Base-by-base conservation (phyloP, 2,113 vertebrate genomes). In the Coracopsis vasa region DNA sequence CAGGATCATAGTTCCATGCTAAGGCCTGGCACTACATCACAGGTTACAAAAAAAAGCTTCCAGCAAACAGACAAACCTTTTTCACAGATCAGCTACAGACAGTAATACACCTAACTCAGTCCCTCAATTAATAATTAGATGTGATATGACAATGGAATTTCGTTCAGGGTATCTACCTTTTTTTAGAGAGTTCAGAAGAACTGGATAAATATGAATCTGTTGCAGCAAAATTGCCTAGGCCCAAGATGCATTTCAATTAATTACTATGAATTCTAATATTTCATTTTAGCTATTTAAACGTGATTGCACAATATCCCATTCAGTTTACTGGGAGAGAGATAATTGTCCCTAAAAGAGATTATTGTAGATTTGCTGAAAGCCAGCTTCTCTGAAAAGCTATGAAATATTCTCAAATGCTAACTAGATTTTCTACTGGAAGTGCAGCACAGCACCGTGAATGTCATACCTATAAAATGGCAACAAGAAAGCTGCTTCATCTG, bases 21-120 rank as follows among this genome's bases (percentile, higher is more conserved):
- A 92, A 90, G 71, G 51, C 69, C 72, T 92, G 94, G 80, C 75
- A 96, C 79, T 80, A 51, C 81, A 92, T 95, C 92, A 96, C 73
- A 92, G 75, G 60, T 71, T 86, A 77, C 50, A 85, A 92, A 96
- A 83, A 86, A 93, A 96, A 97, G 70, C 65, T 92, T 72, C 78
- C 86, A 91, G 33, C 53, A 86, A 69, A 82, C 29, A 90, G 62
- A 77, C n/a, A 51, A 86, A 66, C 31, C 27, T 92, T 80, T 81
- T 71, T 78, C 60, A 65, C 67, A 91, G 67, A 61, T 70, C 60
- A 89, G 39, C 29, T 90, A 51, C 70, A 91, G 73, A 47, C 19
- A 45, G 56, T 74, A 91, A 94, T 25, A 81, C 60, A 80, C 84
- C 45, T 90, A 81, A 56, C 29, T 74, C 51, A 65, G 29, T 41